phyloP scores from a whole-genome alignment of 2,888 invertebrate genomes.

The Synanthedon formicaeformis region DNA sequence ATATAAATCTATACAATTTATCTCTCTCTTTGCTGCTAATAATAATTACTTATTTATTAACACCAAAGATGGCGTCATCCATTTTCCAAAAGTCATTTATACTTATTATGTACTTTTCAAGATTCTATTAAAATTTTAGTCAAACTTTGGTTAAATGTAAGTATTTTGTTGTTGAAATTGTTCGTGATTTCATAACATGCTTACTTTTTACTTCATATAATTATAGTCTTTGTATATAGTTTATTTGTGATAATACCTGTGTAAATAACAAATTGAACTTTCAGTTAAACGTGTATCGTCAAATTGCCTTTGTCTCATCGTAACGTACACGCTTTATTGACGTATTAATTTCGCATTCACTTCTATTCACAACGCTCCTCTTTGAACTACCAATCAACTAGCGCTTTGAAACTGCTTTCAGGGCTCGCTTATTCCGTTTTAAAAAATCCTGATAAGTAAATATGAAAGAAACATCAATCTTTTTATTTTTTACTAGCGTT shows the following conservation, averaged over 20 bases:
- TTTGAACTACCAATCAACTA: constrained; percentile 31
- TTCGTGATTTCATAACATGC: constrained; percentile 6
- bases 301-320: constrained; percentile 39
- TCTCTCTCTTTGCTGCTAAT: too few relatives aligned
- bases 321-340: constrained; percentile 33
- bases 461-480: too few relatives aligned
- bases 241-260: too few relatives aligned
- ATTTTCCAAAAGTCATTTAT: too few relatives aligned
- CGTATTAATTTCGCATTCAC: constrained; percentile 42
- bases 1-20: too few relatives aligned
- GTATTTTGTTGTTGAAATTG: constrained; percentile 30
- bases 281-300: constrained; percentile 15
- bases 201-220: not conserved
- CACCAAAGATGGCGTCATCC: too few relatives aligned
- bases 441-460: not conserved
- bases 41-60: too few relatives aligned
- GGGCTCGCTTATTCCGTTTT: constrained; percentile 16
- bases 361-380: constrained; percentile 23
- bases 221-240: not conserved
- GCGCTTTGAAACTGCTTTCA: constrained; percentile 30
- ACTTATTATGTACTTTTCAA: too few relatives aligned
- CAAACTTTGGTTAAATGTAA: too few relatives aligned
- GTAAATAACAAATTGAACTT: not conserved
- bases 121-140: too few relatives aligned
- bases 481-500: too few relatives aligned